Evolutionary conservation across 2,113 vertebrate species (phyloP).

Genomic region (Oncorhynchus masou): DNA sequence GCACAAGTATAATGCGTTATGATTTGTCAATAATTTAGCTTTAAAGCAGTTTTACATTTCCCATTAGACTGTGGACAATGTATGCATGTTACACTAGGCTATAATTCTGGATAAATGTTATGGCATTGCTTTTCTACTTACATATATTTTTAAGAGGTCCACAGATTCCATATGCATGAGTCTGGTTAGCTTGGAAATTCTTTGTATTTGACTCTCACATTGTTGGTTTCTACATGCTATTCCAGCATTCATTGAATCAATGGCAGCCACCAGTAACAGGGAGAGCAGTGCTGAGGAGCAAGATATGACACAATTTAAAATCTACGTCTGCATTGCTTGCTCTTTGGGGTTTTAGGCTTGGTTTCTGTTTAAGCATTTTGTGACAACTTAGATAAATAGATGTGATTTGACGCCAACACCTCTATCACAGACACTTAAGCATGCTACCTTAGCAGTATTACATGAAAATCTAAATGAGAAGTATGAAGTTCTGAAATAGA

Average conservation of each 20-base stretch:
- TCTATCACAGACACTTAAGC: background rate
- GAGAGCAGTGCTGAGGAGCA: conserved; percentile 62
- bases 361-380: too few relatives aligned
- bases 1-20: too few relatives aligned
- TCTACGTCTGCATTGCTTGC: too few relatives aligned
- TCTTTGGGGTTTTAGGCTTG: too few relatives aligned
- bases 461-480: background rate
- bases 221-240: conserved; percentile 36
- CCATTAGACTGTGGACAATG: background rate
- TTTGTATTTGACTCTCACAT: conserved; percentile 51
- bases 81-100: background rate
- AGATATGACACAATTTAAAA: background rate
- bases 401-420: background rate
- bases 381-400: too few relatives aligned
- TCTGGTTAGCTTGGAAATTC: conserved; percentile 50
- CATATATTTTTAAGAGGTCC: conserved; percentile 68
- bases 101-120: background rate
- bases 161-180: conserved; percentile 51
- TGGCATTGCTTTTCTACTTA: conserved; percentile 51
- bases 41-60: background rate
- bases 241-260: conserved; percentile 46
- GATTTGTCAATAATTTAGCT: too few relatives aligned
- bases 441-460: background rate
- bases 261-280: conserved; percentile 61
- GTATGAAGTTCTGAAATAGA: background rate